Evolutionary conservation across 2,888 invertebrate species (phyloP), one percentile per base, ranked within the genome.

Genomic region (Tachystola acroxantha): DNA sequence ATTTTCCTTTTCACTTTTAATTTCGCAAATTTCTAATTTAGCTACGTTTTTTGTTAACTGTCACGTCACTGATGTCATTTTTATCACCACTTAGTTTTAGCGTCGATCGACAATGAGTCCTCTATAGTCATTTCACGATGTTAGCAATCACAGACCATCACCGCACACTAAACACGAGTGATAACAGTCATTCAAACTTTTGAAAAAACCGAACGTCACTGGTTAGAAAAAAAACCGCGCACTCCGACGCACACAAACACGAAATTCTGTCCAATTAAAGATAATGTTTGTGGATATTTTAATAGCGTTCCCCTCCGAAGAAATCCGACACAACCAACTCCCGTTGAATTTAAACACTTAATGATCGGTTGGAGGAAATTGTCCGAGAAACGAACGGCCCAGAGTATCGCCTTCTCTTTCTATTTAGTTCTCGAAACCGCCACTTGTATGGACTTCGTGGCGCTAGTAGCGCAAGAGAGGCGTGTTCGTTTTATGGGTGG

Each of bases 271-370:
- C 84, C 86, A 86, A 86, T 86, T 86, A 86, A 82, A 84, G 84
- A 74, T 86, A 86, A 86, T 86, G 84, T 84, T 84, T 84, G 84
- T 81, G 76, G 84, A 85, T 82, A 84, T 86, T 86, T 85, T 86
- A 86, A 86, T 86, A 84, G 80, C 77, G 80, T 73, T 71, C 82
- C 86, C 86, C 85, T 80, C 82, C 80, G 81, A 68, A 58, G 85
- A 81, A 85, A 86, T 64, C 76, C 82, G 86, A 86, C 86, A 86
- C 86, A 86, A 85, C 86, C 86, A 85, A 80, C 86, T 81, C 82
- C 73, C 73, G 82, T 78, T 73, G 85, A 78, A 78, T 76, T 86
- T 86, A 86, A 86, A 86, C 86, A 86, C 86, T 86, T 86, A 86
- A 86, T 86, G 86, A 86, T 74, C 77, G 79, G 86, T 86, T 86